Conservation (phyloP, 2,888 invertebrate genomes). For the Odontocolon sp. region DNA sequence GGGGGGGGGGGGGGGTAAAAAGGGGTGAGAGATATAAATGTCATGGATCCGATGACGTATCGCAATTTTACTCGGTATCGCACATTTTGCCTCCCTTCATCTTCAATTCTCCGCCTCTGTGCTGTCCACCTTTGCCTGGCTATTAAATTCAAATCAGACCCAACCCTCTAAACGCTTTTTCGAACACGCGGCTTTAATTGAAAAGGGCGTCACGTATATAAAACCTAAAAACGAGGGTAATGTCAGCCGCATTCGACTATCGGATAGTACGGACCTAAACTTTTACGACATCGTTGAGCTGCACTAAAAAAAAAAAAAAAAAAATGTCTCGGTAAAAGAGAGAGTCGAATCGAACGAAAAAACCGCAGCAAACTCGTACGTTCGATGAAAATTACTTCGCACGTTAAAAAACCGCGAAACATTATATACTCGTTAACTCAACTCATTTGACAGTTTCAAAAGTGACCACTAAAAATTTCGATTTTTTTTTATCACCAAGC, state of each 20-base stretch:
- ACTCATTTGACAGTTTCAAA: too few species aligned
- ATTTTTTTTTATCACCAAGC: too few species aligned
- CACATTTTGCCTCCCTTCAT: conserved; percentile 13
- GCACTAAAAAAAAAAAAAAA: background rate
- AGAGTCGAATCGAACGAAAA: background rate
- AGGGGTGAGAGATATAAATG: conserved; percentile 46
- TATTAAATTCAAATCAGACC: conserved; percentile 46
- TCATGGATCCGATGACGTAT: conserved; percentile 51
- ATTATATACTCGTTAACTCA: too few species aligned
- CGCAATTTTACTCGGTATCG: conserved; percentile 35
- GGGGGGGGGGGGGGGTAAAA: background rate
- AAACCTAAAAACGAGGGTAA: conserved; percentile 4
- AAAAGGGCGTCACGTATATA: conserved; percentile 31
- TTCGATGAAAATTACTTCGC: too few species aligned
- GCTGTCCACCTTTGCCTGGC: conserved; percentile 25
- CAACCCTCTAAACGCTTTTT: conserved; percentile 5
- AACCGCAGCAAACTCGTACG: too few species aligned
- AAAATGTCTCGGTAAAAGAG: background rate
- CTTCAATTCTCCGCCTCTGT: conserved; percentile 9
- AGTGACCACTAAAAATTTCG: too few species aligned
- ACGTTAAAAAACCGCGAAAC: too few species aligned
- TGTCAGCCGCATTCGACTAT: background rate
- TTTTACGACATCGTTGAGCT: conserved; percentile 25
- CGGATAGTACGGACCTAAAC: conserved; percentile 8
- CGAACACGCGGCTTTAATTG: conserved; percentile 34